Evolutionary conservation across 1,140 invertebrate genomes (phyloP).

Genomic region (Papilio dardanus): DNA sequence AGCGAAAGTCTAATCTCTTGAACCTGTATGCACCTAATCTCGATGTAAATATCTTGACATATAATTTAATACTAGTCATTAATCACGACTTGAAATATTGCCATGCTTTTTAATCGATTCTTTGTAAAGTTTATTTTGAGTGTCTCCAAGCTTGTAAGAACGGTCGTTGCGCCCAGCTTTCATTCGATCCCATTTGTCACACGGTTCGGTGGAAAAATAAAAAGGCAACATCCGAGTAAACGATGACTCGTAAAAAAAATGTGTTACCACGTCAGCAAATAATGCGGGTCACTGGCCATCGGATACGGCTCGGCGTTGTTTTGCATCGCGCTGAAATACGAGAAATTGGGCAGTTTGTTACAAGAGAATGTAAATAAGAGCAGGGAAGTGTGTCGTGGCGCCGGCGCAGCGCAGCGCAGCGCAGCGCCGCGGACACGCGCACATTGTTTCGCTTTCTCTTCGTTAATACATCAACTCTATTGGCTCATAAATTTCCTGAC

Average conservation of each 20-base stretch:
- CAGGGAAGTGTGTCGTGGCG: conserved; percentile 31
- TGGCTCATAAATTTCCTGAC: conserved; percentile 13
- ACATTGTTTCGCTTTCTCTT: conserved; percentile 34
- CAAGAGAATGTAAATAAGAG: conserved; percentile 39
- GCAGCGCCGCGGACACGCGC: conserved; percentile 11
- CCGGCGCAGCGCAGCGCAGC: conserved; percentile 20
- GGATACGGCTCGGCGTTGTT: conserved; percentile 47
- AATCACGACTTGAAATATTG: conserved; percentile 57
- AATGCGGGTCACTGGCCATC: conserved; percentile 66
- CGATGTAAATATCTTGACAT: conserved; percentile 42
- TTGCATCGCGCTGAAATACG: conserved; percentile 57
- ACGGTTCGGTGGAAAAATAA: conserved; percentile 47
- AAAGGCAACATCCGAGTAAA: conserved; percentile 48
- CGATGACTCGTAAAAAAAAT: conserved; percentile 57
- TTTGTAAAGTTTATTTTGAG: conserved; percentile 53
- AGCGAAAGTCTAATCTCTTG: conserved; percentile 8
- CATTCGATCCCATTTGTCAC: conserved; percentile 53
- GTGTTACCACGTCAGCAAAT: conserved; percentile 50
- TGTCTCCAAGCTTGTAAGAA: conserved; percentile 42
- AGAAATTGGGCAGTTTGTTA: conserved; percentile 48
- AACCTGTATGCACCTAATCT: conserved; percentile 33
- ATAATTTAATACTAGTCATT: conserved; percentile 42
- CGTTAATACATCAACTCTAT: conserved; percentile 14
- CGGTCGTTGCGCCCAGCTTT: conserved; percentile 55
- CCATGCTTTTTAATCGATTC: conserved; percentile 55